A percentile compares a stretch with the other conserved stretches of the same genome.
Evolutionary conservation across 2,113 vertebrate species (phyloP).

Genomic region (Psammodynastes pulverulentus): DNA sequence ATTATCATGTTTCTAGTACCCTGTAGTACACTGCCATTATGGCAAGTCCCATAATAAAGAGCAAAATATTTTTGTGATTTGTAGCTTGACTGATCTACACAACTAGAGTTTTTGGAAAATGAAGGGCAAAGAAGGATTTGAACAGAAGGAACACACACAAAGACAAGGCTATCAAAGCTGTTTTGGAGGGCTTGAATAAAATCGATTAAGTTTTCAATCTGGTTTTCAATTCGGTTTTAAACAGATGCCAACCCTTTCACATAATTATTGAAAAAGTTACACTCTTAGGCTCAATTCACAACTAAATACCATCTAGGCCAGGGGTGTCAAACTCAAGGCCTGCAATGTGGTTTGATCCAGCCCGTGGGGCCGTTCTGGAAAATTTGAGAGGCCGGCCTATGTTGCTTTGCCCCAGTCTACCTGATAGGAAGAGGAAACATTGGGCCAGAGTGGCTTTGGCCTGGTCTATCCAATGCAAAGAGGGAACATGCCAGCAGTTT

Average conservation of each 20-base stretch:
- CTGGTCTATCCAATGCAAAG: too few relatives aligned
- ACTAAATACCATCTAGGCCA: neutral
- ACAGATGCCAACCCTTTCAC: neutral
- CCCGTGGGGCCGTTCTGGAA: too few relatives aligned
- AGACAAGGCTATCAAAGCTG: neutral
- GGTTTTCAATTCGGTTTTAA: neutral
- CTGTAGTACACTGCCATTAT: constrained; percentile 23
- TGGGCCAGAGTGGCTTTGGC: too few relatives aligned
- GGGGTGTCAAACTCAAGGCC: too few relatives aligned
- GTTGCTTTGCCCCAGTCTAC: too few relatives aligned
- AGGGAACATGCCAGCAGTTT: too few relatives aligned
- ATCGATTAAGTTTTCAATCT: neutral
- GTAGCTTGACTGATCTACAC: neutral
- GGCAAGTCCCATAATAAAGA: neutral
- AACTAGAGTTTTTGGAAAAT: neutral
- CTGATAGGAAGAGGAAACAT: too few relatives aligned
- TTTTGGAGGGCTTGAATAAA: neutral
- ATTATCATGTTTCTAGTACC: neutral
- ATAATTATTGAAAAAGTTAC: neutral
- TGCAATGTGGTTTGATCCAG: too few relatives aligned
- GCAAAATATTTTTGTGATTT: constrained; percentile 33
- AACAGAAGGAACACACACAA: too few relatives aligned
- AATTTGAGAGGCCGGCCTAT: too few relatives aligned
- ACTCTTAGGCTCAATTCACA: neutral
- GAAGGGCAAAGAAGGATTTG: neutral